These are phyloP conservation scores for Drosophila mercatorum DNA, from an alignment of 2,888 invertebrate species.

Conservation along the genomic window DNA sequence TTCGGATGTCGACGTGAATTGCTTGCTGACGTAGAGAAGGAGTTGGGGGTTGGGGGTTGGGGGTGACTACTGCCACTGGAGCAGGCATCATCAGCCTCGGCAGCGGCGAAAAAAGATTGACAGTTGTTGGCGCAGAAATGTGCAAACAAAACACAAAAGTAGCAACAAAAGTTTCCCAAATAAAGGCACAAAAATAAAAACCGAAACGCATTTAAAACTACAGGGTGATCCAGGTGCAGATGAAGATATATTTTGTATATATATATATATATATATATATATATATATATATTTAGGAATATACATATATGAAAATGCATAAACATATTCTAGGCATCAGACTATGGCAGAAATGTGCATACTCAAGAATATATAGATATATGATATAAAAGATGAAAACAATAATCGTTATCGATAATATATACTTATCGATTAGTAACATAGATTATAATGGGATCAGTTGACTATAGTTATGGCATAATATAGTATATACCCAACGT, in stretches of 20 bases:
- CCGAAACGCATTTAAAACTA: conserved; percentile 56
- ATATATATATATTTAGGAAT: neutral
- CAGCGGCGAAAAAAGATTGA: conserved; percentile 62
- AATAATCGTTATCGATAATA: neutral
- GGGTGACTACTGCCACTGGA: conserved; percentile 12
- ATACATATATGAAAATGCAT: neutral
- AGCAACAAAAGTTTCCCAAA: conserved; percentile 67
- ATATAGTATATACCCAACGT: no score
- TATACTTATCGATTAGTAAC: no score
- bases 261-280: neutral
- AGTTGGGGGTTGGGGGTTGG: conserved; percentile 1
- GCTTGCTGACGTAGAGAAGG: neutral
- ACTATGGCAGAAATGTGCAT: no score
- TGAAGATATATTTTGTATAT: neutral
- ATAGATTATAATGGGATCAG: no score
- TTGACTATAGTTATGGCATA: no score
- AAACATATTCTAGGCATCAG: no score
- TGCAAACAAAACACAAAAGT: conserved; percentile 72
- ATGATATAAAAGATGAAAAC: neutral
- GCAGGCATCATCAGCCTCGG: conserved; percentile 48
- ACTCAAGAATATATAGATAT: neutral
- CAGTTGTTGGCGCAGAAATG: conserved; percentile 77
- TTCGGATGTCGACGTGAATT: conserved; percentile 9
- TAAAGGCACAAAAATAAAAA: conserved; percentile 59
- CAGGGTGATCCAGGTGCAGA: conserved; percentile 45